Conservation (phyloP, 2,113 vertebrate species). For the Zosterops pallidus region DNA sequence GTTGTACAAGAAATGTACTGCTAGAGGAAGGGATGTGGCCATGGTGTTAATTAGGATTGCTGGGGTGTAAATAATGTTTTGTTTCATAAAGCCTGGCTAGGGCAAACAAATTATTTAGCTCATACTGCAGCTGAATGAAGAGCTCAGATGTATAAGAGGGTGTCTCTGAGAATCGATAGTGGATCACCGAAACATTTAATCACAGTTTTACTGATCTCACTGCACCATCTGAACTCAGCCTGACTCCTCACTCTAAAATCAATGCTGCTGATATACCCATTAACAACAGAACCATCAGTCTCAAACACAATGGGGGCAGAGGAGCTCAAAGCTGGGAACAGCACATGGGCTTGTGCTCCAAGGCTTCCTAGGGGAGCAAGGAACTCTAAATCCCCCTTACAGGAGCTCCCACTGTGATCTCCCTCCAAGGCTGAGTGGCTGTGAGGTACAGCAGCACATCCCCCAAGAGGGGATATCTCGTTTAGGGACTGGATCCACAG, state of each 20-base stretch:
- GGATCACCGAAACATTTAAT: conserved; percentile 35
- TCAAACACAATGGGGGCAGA: not conserved
- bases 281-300: not conserved
- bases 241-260: not conserved
- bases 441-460: rapidly evolving
- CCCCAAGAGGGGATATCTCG: not conserved
- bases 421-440: rapidly evolving
- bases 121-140: not conserved
- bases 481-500: not conserved
- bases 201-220: conserved; percentile 17
- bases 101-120: not conserved
- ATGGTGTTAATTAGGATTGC: not conserved
- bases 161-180: not conserved
- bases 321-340: not conserved
- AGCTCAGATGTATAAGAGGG: not conserved
- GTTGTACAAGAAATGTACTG: not conserved
- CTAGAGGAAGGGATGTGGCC: not conserved
- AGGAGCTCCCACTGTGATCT: not conserved
- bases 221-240: not conserved
- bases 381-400: not conserved
- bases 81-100: not conserved
- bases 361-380: not conserved
- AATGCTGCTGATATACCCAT: not conserved
- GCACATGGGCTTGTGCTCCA: not conserved
- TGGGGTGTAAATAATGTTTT: conserved; percentile 7